These are phyloP conservation scores for Tragelaphus buxtoni DNA, from an alignment of 2,113 vertebrate species.

Conservation along the genomic window DNA sequence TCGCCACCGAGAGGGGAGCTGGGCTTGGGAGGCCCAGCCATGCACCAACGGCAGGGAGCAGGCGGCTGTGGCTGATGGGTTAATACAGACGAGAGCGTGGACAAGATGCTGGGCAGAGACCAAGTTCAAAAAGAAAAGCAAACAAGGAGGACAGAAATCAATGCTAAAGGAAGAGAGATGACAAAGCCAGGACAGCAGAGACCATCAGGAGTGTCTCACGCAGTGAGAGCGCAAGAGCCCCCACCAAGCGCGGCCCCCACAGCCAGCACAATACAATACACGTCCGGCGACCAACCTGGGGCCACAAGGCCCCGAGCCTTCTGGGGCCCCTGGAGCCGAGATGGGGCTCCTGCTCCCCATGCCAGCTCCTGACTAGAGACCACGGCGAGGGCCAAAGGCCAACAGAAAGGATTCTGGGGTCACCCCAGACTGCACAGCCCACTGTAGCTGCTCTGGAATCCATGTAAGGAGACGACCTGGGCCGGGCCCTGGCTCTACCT, in stretches of 20 bases:
- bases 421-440: neutral
- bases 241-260: conserved; percentile 36
- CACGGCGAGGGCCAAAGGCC: neutral
- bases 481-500: conserved; percentile 20
- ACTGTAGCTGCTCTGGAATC: neutral
- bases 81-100: conserved; percentile 1
- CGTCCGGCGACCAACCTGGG: neutral
- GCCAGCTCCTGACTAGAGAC: neutral
- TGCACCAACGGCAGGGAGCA: conserved; percentile 23
- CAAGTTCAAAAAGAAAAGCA: conserved; percentile 29
- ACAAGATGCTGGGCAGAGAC: conserved; percentile 22
- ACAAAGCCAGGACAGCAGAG: neutral
- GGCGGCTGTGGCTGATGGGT: neutral
- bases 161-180: neutral
- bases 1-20: neutral
- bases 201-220: neutral
- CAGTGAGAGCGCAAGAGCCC: conserved; percentile 36
- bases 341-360: neutral
- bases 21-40: conserved; percentile 33
- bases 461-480: neutral
- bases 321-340: neutral
- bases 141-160: neutral
- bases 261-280: conserved; percentile 2
- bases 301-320: neutral
- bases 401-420: neutral